Base-by-base conservation (phyloP, 2,888 invertebrate species). In the Zygothrica quintamaculata region DNA sequence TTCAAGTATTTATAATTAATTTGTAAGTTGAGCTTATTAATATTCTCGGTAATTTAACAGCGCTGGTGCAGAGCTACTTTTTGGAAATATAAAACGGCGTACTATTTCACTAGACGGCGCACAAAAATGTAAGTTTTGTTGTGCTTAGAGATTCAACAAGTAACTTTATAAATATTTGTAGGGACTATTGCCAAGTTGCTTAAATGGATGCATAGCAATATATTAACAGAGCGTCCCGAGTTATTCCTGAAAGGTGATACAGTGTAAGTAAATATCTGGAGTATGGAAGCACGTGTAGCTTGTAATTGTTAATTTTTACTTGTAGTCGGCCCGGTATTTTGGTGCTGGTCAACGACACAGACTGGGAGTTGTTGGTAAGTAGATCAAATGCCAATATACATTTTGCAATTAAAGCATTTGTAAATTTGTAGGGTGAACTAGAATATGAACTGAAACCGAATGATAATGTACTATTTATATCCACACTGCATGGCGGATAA, bases 311-410 rank as follows among this genome's bases (percentile, higher is more conserved):
- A 9, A 29, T 0, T 11, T 47, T 22, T 0, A 1, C 0, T 68
- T 79, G 44, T 36, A 91, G 91, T 0, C 88, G 98, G 43, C 98
- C 98, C 0, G 99, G 99, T 1, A 99, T 99, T 65, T 91, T 99
- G 43, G 98, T 99, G 0, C 92, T 99, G 1, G 93, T 99, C 6
- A 99, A 99, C 88, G 98, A 99, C 79, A 93, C 96, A 0, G 99
- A 99, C 88, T 99, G 99, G 99, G 98, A 99, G 90, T 91, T 99
- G 11, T 90, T 94, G 90, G 91, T 91, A 92, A 92, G 92, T 69
- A 2, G 3, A 4, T 11, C 1, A 0, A n/a, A 4, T 1, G 2
- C 18, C 18, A 2, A 4, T 11, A 6, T 1, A 3, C 0, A 1
- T 25, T 11, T 25, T 0, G 1, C 18, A 22, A 74, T 92, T 92